Percentiles rank a stretch among this genome's conserved stretches.
These are phyloP conservation scores for Aphidius ervi DNA, from an alignment of 1,140 invertebrate species.

Conservation along the genomic window DNA sequence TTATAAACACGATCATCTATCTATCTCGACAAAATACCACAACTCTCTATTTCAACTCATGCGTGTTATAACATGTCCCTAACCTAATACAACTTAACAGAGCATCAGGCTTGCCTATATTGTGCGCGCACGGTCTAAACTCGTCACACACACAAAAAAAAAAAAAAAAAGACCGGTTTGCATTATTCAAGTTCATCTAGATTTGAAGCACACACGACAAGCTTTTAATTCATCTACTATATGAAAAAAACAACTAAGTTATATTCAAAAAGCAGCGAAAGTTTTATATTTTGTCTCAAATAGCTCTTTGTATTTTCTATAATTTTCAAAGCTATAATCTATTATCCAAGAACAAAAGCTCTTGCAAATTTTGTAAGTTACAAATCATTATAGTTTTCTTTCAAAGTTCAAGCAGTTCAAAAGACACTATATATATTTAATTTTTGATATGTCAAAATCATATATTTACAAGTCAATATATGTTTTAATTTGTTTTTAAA, in stretches of 20 bases:
- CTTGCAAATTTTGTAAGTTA: too few relatives aligned
- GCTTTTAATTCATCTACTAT: constrained; percentile 18
- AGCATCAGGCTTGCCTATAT: neutral
- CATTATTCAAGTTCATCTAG: constrained; percentile 46
- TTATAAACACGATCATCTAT: too few relatives aligned
- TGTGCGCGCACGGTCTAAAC: constrained; percentile 22
- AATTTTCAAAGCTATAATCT: neutral
- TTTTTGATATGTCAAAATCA: too few relatives aligned
- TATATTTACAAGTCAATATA: too few relatives aligned
- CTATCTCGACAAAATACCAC: too few relatives aligned
- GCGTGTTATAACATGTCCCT: constrained; percentile 44
- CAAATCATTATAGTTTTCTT: too few relatives aligned
- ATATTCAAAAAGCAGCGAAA: constrained; percentile 1
- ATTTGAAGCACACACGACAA: constrained; percentile 38
- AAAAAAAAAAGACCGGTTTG: constrained; percentile 40
- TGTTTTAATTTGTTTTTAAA: too few relatives aligned
- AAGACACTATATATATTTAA: too few relatives aligned
- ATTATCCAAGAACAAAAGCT: neutral
- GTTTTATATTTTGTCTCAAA: neutral
- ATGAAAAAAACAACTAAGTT: neutral
- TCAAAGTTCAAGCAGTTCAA: too few relatives aligned
- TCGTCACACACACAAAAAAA: constrained; percentile 29
- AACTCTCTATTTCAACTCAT: constrained; percentile 37
- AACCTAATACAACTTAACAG: constrained; percentile 49
- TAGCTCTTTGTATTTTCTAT: too few relatives aligned